Evolutionary conservation across 2,888 invertebrate genomes (phyloP).

Genomic region (Coecobrya sp.): DNA sequence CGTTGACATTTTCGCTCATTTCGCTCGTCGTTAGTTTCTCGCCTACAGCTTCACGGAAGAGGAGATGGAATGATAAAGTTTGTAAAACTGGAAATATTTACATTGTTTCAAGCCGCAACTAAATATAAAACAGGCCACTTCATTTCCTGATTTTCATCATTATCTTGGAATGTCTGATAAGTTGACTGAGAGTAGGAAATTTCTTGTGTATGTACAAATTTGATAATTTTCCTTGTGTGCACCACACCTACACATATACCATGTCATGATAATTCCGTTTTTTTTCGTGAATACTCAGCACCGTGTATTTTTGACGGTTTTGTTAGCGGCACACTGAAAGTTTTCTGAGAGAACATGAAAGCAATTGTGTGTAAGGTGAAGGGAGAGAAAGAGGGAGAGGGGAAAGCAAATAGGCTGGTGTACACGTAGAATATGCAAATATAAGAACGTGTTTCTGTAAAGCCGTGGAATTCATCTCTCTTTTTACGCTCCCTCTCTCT

Average conservation of each 20-base stretch:
- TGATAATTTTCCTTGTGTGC: conserved; percentile 16
- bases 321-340: background rate
- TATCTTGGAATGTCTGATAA: background rate
- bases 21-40: background rate
- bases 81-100: conserved; percentile 8
- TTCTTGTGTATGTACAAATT: background rate
- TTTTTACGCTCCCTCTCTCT: too few species aligned
- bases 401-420: conserved; percentile 44
- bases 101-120: background rate
- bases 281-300: background rate
- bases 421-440: conserved; percentile 41
- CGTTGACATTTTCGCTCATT: conserved; percentile 1
- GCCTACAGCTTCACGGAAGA: background rate
- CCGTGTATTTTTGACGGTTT: background rate
- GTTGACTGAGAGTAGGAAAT: background rate
- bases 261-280: background rate
- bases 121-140: background rate
- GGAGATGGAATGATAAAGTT: background rate
- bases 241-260: background rate
- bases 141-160: background rate
- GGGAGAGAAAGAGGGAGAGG: conserved; percentile 65
- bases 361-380: background rate
- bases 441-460: conserved; percentile 37
- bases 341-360: background rate
- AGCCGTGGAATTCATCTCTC: conserved; percentile 42